These are phyloP conservation scores for Pollachius pollachius DNA, from an alignment of 2,113 vertebrate species.

Conservation along the genomic window DNA sequence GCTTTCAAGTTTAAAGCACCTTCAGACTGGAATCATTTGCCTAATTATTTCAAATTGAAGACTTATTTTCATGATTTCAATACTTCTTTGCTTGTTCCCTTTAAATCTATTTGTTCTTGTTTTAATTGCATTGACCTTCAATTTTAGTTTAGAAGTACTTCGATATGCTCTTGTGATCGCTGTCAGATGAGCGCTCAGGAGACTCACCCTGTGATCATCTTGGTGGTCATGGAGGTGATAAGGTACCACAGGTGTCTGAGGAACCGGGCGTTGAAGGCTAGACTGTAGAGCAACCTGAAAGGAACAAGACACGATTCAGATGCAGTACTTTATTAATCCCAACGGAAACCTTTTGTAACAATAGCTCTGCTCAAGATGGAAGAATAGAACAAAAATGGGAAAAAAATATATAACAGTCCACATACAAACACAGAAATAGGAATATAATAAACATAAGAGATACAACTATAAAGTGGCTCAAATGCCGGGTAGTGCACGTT, in stretches of 20 bases:
- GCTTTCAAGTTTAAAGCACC: not conserved
- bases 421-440: constrained; percentile 10
- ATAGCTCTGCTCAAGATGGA: not conserved
- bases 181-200: no score
- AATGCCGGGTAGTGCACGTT: no score
- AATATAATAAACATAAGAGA: constrained; percentile 26
- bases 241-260: constrained; percentile 94
- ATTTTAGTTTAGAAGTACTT: no score
- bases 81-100: no score
- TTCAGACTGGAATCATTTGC: constrained; percentile 15
- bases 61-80: not conserved
- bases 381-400: no score
- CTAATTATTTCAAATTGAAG: constrained; percentile 15
- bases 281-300: constrained; percentile 92
- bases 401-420: not conserved
- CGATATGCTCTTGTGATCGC: no score
- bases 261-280: constrained; percentile 97
- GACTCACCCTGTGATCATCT: constrained; percentile 96
- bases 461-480: constrained; percentile 22
- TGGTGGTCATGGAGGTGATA: constrained; percentile 96
- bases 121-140: no score
- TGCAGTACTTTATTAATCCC: constrained; percentile 11
- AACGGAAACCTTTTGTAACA: not conserved
- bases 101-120: no score
- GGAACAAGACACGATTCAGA: constrained; percentile 26